Conservation (phyloP, 1,140 invertebrate species). For the Drusus annulatus region DNA sequence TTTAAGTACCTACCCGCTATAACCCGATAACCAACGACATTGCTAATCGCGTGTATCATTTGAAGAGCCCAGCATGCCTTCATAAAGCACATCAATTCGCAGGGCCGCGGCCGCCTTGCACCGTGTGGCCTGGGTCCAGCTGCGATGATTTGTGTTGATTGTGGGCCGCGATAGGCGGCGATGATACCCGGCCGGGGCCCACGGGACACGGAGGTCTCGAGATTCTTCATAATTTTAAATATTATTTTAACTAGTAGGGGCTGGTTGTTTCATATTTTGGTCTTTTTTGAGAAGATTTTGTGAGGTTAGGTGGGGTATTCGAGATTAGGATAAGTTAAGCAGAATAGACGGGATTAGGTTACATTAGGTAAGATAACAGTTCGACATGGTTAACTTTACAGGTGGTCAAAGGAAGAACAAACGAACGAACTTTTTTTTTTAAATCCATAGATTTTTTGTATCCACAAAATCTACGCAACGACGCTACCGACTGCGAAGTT, state of each 20-base stretch:
- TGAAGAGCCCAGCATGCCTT: background rate
- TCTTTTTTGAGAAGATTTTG: too few species aligned
- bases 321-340: background rate
- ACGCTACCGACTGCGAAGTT: too few species aligned
- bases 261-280: background rate
- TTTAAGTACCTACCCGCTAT: background rate
- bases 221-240: background rate
- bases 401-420: too few species aligned
- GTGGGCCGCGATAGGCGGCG: background rate
- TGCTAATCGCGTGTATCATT: conserved; percentile 13
- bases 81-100: background rate
- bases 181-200: background rate
- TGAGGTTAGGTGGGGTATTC: too few species aligned
- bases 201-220: conserved; percentile 1
- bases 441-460: too few species aligned
- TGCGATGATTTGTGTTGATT: conserved; percentile 9
- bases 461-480: too few species aligned
- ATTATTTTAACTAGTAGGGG: background rate
- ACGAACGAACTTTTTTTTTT: too few species aligned
- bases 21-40: conserved; percentile 13
- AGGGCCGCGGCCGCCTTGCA: background rate
- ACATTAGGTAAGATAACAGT: too few species aligned
- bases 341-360: too few species aligned
- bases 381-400: too few species aligned
- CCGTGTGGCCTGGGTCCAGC: too few species aligned